Evolutionary conservation across 2,113 vertebrate genomes (phyloP), one percentile per base, ranked within the genome.

Genomic region (Ursus arctos): DNA sequence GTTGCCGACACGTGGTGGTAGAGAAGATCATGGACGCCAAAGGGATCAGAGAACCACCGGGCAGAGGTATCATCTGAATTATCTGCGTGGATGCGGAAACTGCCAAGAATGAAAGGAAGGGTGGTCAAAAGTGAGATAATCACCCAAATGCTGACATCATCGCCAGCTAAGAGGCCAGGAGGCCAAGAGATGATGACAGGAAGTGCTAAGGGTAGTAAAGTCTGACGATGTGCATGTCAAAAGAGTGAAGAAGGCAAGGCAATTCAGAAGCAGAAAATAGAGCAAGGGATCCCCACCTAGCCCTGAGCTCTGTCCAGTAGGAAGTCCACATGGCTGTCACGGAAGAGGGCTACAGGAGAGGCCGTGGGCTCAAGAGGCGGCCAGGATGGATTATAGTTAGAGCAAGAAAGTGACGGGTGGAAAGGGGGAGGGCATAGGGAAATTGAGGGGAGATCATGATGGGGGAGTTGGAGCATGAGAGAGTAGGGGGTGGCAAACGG

Each of bases 91-190:
- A 76, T 65, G 31, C 33, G 36, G 55, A 93, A 80, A 94, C 71
- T 91, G 40, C 43, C 53, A 76, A 86, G 10, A 94, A 81, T 82
- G 55, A 96, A 81, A 57, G 31, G 33, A 80, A 94, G 92, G 53
- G 24, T 24, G 79, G 61, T 61, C 18, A 59, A 89, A 55, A 94
- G 5, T 43, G 31, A 96, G 36, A 77, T 13, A 47, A 85, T 47
- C 55, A 80, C 28, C 47, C 55, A 84, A 61, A 84, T 49, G 51
- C 12, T 26, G 57, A 90, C 61, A 80, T 80, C 6, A 33, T 85
- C 49, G 80, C 31, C 43, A 95, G 71, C 53, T 40, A 89, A 89
- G 61, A 80, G 40, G 40, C 61, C 82, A 86, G n/a, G 76, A 91
- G 43, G 33, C 33, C 59, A 95, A 81, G 40, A 93, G n/a, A 97